A percentile compares a stretch with the other conserved stretches of the same genome.
phyloP scores from a whole-genome alignment of 2,888 invertebrate genomes.

The Busseola fusca region DNA sequence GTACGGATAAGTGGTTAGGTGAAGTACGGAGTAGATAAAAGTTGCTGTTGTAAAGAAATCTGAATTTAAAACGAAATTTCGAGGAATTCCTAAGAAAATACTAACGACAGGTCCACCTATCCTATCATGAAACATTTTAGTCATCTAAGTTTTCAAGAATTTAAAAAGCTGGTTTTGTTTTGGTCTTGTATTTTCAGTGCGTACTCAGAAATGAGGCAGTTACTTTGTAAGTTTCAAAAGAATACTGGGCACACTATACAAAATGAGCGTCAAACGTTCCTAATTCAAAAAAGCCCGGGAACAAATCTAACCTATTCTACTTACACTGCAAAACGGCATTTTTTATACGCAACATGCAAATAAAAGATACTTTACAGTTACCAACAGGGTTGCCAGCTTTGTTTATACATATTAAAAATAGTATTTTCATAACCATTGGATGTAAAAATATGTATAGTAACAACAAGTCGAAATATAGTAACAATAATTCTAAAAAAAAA shows the following conservation, averaged over 20 bases:
- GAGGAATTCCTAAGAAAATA: not conserved
- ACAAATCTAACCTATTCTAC: not conserved
- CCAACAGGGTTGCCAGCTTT: not conserved
- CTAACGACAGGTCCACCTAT: not conserved
- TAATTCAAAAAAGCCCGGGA: not conserved
- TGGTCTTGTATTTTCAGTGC: not conserved
- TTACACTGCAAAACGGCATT: constrained; percentile 10
- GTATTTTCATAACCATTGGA: not conserved
- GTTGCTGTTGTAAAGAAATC: not conserved
- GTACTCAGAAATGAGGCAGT: not conserved
- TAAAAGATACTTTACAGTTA: constrained; percentile 22
- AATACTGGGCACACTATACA: too few relatives aligned
- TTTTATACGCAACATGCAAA: constrained; percentile 30
- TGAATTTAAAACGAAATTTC: not conserved
- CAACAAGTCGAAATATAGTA: too few relatives aligned
- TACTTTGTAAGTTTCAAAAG: not conserved
- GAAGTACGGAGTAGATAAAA: not conserved
- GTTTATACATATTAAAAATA: not conserved
- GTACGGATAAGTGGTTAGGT: not conserved
- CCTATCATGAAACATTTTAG: not conserved
- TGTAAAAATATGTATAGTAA: too few relatives aligned
- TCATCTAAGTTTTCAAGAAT: not conserved
- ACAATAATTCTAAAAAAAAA: too few relatives aligned
- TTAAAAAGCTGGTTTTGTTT: not conserved
- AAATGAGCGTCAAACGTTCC: not conserved